Percentiles rank a stretch among this genome's conserved stretches.
These are phyloP conservation scores for Colletes gigas DNA, from an alignment of 1,140 invertebrate species.

Conservation along the genomic window DNA sequence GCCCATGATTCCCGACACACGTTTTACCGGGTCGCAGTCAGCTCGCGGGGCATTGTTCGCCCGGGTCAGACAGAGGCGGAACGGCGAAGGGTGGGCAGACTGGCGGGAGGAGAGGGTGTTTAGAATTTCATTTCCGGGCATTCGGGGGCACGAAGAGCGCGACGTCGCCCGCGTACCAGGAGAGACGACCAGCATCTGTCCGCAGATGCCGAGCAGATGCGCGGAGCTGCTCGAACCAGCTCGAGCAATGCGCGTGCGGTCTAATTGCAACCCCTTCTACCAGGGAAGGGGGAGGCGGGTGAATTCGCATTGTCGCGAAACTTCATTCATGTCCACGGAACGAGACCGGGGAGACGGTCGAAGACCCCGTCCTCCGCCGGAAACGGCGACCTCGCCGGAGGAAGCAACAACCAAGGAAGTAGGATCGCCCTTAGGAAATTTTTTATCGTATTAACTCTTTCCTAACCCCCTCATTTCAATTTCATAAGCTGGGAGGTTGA, in stretches of 20 bases:
- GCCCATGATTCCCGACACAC: conserved; percentile 41
- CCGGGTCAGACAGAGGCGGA: conserved; percentile 15
- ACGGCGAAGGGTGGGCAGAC: conserved; percentile 36
- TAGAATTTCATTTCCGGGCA: conserved; percentile 75
- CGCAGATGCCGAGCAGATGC: conserved; percentile 74
- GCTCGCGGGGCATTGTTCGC: conserved; percentile 36
- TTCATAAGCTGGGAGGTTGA: no score
- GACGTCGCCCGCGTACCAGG: conserved; percentile 27
- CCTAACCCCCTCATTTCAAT: no score
- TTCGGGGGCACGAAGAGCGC: conserved; percentile 36
- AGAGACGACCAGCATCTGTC: conserved; percentile 67
- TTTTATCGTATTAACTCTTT: background rate
- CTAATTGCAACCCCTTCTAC: conserved; percentile 68
- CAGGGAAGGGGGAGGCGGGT: conserved; percentile 23
- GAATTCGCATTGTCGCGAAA: conserved; percentile 66
- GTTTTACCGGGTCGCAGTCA: conserved; percentile 28
- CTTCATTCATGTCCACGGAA: conserved; percentile 57
- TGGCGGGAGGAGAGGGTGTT: conserved; percentile 63
- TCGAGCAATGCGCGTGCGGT: conserved; percentile 57
- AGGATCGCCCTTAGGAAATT: background rate
- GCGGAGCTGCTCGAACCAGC: conserved; percentile 42
- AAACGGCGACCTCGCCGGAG: conserved; percentile 35
- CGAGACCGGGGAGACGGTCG: conserved; percentile 47
- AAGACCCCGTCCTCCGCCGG: conserved; percentile 51
- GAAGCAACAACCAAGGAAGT: conserved; percentile 39